These are phyloP conservation scores for Matsumurasca onukii DNA, from an alignment of 1,140 invertebrate genomes.

Conservation along the genomic window DNA sequence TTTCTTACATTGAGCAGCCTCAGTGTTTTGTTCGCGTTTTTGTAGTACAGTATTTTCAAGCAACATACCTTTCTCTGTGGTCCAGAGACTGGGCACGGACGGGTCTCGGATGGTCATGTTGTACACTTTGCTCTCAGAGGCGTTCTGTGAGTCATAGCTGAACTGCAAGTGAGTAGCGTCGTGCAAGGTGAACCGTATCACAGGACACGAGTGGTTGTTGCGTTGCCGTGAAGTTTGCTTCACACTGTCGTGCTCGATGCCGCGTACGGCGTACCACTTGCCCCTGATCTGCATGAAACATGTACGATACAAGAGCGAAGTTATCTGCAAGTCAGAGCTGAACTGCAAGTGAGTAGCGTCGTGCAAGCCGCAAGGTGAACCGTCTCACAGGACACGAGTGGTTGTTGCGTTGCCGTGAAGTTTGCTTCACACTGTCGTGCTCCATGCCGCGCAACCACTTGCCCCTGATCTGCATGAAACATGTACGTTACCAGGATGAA, in stretches of 20 bases:
- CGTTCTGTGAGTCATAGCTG: constrained; percentile 17
- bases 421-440: constrained; percentile 1
- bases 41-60: no score
- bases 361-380: neutral
- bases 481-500: no score
- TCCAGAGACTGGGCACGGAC: constrained; percentile 11
- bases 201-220: constrained; percentile 22
- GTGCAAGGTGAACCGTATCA: neutral
- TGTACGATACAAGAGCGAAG: neutral
- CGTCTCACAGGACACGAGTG: constrained; percentile 20
- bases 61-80: constrained; percentile 18
- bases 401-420: constrained; percentile 6
- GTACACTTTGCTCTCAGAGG: constrained; percentile 1
- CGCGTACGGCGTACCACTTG: constrained; percentile 34
- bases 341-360: neutral
- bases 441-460: constrained; percentile 35
- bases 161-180: neutral
- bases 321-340: constrained; percentile 7
- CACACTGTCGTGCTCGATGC: constrained; percentile 29
- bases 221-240: neutral
- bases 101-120: constrained; percentile 18
- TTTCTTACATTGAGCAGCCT: no score
- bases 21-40: no score
- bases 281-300: constrained; percentile 31
- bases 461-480: constrained; percentile 29